Percentiles rank a stretch among this genome's conserved stretches.
Conservation (phyloP, 1,140 invertebrate genomes). For the Andricus grossulariae region DNA sequence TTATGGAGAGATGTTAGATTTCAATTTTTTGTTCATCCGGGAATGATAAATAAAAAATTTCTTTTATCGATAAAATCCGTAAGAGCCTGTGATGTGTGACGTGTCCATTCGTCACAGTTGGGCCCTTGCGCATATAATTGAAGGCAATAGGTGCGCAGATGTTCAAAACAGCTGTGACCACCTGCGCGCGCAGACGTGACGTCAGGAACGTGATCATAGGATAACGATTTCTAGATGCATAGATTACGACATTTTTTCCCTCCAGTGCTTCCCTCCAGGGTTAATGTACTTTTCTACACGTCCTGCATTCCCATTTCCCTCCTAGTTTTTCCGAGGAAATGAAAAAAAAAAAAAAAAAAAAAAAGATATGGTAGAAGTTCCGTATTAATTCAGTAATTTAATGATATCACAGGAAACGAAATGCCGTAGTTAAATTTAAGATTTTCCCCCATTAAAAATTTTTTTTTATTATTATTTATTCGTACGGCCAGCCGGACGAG, state of each 20-base stretch:
- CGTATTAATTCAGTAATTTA: no score
- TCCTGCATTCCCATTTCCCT: neutral
- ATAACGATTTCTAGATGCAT: slow-evolving; percentile 49
- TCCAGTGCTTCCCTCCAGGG: slow-evolving; percentile 39
- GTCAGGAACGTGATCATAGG: slow-evolving; percentile 49
- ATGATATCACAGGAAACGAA: no score
- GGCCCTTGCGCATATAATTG: slow-evolving; percentile 51
- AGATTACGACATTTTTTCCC: slow-evolving; percentile 50
- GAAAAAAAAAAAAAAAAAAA: neutral
- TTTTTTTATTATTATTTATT: no score
- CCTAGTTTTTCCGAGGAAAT: neutral
- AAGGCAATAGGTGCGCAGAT: slow-evolving; percentile 51
- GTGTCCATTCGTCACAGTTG: slow-evolving; percentile 54
- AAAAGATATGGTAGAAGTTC: no score
- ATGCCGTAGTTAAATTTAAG: no score
- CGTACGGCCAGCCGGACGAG: no score
- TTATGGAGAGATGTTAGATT: no score
- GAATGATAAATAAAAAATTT: no score
- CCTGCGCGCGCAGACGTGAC: slow-evolving; percentile 51
- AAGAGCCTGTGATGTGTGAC: neutral
- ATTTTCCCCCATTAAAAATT: no score
- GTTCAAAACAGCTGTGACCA: slow-evolving; percentile 51
- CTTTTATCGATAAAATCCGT: neutral
- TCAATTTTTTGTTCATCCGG: no score
- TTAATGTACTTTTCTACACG: slow-evolving; percentile 41